Percentiles rank a stretch among this genome's conserved stretches.
These are phyloP conservation scores for Chlamydotis undulata DNA, from an alignment of 2,113 vertebrate genomes.

Conservation along the genomic window DNA sequence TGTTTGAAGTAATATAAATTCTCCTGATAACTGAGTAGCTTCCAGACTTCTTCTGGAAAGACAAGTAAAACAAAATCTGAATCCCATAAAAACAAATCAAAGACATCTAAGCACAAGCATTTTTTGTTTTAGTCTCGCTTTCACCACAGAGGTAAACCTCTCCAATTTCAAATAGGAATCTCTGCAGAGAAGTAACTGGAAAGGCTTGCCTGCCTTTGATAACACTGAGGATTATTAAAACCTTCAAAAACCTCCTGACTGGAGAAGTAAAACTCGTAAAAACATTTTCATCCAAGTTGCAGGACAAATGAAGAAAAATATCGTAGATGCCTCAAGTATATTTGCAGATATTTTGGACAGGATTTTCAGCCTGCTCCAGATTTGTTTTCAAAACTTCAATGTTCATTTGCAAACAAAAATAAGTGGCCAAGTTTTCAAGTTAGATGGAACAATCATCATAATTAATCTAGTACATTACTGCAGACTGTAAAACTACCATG, in stretches of 20 bases:
- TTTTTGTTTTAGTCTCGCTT: neutral
- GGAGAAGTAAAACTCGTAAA: neutral
- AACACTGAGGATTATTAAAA: neutral
- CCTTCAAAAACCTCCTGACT: neutral
- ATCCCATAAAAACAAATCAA: neutral
- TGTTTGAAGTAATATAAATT: neutral
- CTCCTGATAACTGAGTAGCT: neutral
- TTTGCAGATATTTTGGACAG: neutral
- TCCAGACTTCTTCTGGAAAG: neutral
- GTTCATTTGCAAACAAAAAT: neutral
- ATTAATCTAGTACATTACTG: neutral
- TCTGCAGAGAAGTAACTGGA: neutral
- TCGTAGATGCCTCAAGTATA: neutral
- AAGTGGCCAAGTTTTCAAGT: neutral
- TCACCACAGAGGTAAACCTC: neutral
- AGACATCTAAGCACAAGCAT: neutral
- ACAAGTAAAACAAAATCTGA: neutral
- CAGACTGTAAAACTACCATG: neutral
- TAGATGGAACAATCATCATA: neutral
- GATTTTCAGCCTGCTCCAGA: neutral
- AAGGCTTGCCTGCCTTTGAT: neutral
- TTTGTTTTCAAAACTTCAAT: conserved; percentile 5
- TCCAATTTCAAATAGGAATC: neutral
- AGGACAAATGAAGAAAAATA: neutral
- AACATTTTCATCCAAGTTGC: neutral